Conservation (phyloP, 2,888 invertebrate genomes). For the Seladonia tumulorum region DNA sequence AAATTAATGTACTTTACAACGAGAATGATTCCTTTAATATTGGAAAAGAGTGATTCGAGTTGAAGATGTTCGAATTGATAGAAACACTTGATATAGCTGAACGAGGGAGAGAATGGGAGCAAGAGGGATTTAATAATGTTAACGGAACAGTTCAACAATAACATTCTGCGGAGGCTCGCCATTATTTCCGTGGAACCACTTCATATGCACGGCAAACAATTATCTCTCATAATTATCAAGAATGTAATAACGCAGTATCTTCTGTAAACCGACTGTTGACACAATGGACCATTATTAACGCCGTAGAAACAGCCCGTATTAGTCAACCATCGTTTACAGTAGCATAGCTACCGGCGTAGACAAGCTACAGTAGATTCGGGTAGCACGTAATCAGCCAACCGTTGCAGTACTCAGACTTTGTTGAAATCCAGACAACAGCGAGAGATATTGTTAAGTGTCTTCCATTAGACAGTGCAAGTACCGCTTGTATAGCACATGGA, state of each 20-base stretch:
- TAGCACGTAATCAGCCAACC: slow-evolving; percentile 43
- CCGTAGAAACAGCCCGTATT: slow-evolving; percentile 51
- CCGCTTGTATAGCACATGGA: not conserved
- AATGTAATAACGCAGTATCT: slow-evolving; percentile 24
- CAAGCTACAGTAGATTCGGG: slow-evolving; percentile 36
- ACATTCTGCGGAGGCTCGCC: not conserved
- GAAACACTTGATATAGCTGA: not conserved
- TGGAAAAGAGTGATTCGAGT: not conserved
- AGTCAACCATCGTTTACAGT: slow-evolving; percentile 54
- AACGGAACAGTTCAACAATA: not conserved
- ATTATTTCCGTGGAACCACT: not conserved
- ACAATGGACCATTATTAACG: slow-evolving; percentile 44
- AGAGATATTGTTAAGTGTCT: slow-evolving; percentile 12
- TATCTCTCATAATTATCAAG: slow-evolving; percentile 39
- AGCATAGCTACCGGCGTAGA: not conserved
- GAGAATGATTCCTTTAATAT: not conserved
- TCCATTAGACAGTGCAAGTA: slow-evolving; percentile 2
- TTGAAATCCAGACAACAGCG: slow-evolving; percentile 40
- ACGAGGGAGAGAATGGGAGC: not conserved
- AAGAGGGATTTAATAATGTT: not conserved
- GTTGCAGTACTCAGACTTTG: slow-evolving; percentile 42
- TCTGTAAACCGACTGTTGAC: slow-evolving; percentile 37
- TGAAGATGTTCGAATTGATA: too few relatives aligned
- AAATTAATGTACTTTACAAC: not conserved
- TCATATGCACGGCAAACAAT: slow-evolving; percentile 14